phyloP scores from a whole-genome alignment of 2,888 invertebrate genomes.

The Corythucha ciliata region DNA sequence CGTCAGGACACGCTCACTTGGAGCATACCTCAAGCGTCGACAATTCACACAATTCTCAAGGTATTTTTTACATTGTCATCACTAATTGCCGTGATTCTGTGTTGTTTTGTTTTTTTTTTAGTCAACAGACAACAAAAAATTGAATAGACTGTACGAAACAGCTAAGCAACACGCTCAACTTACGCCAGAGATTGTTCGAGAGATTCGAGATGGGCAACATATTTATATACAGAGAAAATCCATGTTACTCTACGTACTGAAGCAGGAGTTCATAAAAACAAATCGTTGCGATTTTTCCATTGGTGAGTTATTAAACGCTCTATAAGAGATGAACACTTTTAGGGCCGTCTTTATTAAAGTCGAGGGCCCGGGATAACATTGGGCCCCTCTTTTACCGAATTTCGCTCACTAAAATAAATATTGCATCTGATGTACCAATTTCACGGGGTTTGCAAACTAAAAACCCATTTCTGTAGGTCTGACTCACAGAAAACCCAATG shows the following conservation, averaged over 20 bases:
- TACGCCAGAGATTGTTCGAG: constrained; percentile 45
- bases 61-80: constrained; percentile 12
- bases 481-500: no score
- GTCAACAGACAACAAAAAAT: constrained; percentile 53
- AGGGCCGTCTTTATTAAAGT: no score
- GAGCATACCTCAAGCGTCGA: constrained; percentile 67
- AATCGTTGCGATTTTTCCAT: constrained; percentile 66
- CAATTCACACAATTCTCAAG: constrained; percentile 54
- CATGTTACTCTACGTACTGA: constrained; percentile 62
- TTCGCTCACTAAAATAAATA: no score
- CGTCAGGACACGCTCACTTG: constrained; percentile 52
- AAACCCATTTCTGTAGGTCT: no score
- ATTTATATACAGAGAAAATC: constrained; percentile 75
- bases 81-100: neutral
- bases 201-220: constrained; percentile 57
- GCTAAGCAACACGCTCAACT: constrained; percentile 47
- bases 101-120: constrained; percentile 37
- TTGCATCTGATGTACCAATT: no score
- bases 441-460: no score
- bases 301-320: constrained; percentile 45
- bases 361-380: no score
- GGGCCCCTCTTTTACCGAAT: no score
- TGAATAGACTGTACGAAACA: constrained; percentile 48
- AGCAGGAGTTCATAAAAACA: constrained; percentile 53
- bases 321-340: no score